Conservation (phyloP, 30 jellyfish, hydroid and myxozoan species). For the Mastigias papua region DNA sequence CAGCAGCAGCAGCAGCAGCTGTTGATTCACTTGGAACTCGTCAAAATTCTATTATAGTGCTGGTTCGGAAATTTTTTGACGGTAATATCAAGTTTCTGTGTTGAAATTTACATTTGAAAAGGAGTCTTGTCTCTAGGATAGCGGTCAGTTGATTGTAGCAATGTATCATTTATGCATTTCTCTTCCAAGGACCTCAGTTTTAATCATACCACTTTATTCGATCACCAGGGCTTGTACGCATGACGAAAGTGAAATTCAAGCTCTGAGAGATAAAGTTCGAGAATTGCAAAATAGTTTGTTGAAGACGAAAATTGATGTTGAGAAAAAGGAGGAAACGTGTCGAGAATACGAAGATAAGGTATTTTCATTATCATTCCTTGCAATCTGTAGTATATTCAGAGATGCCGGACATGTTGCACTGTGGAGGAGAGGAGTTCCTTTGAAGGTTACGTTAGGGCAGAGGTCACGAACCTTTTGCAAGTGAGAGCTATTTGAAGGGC, state of each 20-base stretch:
- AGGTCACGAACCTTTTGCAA: too few relatives aligned
- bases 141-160: neutral
- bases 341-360: constrained; percentile 63
- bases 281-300: constrained; percentile 47
- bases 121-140: neutral
- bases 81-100: neutral
- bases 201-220: too few relatives aligned
- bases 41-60: neutral
- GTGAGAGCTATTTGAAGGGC: too few relatives aligned
- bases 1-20: too few relatives aligned
- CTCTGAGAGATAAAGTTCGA: constrained; percentile 55
- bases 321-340: constrained; percentile 68
- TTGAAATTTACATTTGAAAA: neutral
- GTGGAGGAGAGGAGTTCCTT: too few relatives aligned
- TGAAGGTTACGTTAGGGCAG: too few relatives aligned
- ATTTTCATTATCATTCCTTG: too few relatives aligned
- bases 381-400: too few relatives aligned
- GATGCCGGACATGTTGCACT: too few relatives aligned
- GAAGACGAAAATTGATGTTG: constrained; percentile 51
- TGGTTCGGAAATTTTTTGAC: neutral
- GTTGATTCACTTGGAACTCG: too few relatives aligned
- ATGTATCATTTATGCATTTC: too few relatives aligned
- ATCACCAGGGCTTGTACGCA: constrained; percentile 55
- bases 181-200: too few relatives aligned
- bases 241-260: constrained; percentile 62